Percentiles rank a stretch among this genome's conserved stretches.
Conservation (phyloP, 2,113 vertebrate species). For the Syngnathus floridae region DNA sequence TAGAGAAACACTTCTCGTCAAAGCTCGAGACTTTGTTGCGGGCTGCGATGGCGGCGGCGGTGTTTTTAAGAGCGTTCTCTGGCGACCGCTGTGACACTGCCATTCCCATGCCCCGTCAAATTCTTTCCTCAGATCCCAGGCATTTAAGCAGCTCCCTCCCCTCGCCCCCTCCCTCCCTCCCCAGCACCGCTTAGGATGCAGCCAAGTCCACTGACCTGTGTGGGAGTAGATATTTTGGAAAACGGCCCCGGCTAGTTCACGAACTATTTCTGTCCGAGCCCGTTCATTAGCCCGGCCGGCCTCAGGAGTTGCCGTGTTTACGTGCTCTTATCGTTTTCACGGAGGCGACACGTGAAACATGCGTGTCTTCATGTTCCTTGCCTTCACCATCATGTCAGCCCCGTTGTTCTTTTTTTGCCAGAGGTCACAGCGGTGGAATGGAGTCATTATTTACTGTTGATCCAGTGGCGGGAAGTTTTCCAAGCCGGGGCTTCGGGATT, state of each 20-base stretch:
- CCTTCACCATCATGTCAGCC: slow-evolving; percentile 5
- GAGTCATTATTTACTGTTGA: slow-evolving; percentile 68
- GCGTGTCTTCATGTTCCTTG: neutral
- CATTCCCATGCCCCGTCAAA: slow-evolving; percentile 93
- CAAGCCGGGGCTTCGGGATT: slow-evolving; percentile 41
- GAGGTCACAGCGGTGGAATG: slow-evolving; percentile 41
- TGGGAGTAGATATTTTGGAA: slow-evolving; percentile 81
- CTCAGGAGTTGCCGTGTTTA: slow-evolving; percentile 72
- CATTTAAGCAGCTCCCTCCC: slow-evolving; percentile 69
- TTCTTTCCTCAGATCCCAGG: slow-evolving; percentile 85
- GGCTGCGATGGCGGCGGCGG: slow-evolving; percentile 65
- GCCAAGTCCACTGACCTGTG: slow-evolving; percentile 91
- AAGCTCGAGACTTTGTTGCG: slow-evolving; percentile 55
- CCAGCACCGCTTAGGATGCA: slow-evolving; percentile 84
- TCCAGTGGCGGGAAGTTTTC: slow-evolving; percentile 55
- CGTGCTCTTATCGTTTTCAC: slow-evolving; percentile 59
- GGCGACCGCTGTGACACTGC: slow-evolving; percentile 80
- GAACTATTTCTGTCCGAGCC: slow-evolving; percentile 76
- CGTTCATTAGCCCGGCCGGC: slow-evolving; percentile 77
- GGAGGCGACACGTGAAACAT: slow-evolving; percentile 1
- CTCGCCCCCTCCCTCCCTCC: slow-evolving; percentile 58
- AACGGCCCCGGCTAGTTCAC: slow-evolving; percentile 69
- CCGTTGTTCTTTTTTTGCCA: slow-evolving; percentile 37
- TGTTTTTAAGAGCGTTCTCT: slow-evolving; percentile 87
- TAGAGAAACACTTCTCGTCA: slow-evolving; percentile 45